Conservation (phyloP, 2,113 vertebrate species). For the Vimba vimba region DNA sequence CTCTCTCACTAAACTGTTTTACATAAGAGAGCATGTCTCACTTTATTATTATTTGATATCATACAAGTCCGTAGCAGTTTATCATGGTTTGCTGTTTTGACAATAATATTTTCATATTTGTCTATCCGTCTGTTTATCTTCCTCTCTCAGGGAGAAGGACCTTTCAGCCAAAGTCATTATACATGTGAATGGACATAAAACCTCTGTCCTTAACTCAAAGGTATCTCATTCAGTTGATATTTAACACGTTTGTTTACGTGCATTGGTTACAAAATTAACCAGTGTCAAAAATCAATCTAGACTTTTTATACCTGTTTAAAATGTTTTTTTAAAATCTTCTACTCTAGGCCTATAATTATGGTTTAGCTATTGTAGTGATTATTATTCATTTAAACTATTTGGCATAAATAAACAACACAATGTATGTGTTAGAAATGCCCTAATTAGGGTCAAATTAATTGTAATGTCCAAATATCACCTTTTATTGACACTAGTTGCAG, state of each 20-base stretch:
- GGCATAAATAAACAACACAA: too few relatives aligned
- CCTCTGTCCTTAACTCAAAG: conserved; percentile 91
- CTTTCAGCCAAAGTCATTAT: conserved; percentile 90
- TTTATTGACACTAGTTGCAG: not conserved
- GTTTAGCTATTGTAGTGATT: too few relatives aligned
- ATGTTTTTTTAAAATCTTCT: not conserved
- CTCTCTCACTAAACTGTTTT: not conserved
- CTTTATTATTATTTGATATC: not conserved
- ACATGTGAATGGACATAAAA: conserved; percentile 91
- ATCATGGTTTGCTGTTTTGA: too few relatives aligned
- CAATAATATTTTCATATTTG: too few relatives aligned
- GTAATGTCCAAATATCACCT: too few relatives aligned
- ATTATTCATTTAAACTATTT: too few relatives aligned
- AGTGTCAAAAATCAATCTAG: not conserved
- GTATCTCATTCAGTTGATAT: conserved; percentile 67
- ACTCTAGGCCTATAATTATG: not conserved
- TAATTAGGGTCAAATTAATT: too few relatives aligned
- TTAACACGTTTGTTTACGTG: not conserved
- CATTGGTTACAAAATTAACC: not conserved
- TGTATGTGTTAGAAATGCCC: too few relatives aligned
- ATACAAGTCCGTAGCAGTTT: not conserved
- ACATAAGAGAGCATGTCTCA: not conserved
- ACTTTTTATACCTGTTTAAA: not conserved
- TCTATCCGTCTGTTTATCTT: not conserved
- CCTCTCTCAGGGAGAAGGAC: conserved; percentile 79